Evolutionary conservation across 2,113 vertebrate species (phyloP).

Genomic region (Malurus alboscapulatus): DNA sequence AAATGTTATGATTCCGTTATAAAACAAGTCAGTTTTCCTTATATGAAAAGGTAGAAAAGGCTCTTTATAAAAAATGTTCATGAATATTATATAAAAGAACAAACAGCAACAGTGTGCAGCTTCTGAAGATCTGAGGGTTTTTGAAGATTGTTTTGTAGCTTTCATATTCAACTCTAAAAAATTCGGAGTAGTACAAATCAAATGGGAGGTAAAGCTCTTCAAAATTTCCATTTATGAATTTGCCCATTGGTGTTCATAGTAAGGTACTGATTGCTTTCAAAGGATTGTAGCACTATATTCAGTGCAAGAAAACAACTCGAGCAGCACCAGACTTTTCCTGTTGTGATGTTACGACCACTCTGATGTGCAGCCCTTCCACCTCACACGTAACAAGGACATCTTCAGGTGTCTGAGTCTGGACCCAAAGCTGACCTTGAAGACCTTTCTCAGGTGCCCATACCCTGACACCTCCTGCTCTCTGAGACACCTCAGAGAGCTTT

Average conservation of each 20-base stretch:
- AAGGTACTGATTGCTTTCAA: neutral
- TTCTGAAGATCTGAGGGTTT: neutral
- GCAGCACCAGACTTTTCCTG: neutral
- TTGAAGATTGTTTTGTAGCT: neutral
- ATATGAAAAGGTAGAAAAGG: neutral
- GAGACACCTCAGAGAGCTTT: neutral
- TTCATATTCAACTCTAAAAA: neutral
- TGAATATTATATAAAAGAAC: neutral
- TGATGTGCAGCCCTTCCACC: neutral
- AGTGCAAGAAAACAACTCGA: neutral
- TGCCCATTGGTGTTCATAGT: rapidly evolving
- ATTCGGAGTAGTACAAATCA: neutral
- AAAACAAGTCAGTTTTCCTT: neutral
- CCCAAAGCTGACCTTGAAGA: neutral
- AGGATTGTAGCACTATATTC: neutral
- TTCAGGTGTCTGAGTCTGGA: neutral
- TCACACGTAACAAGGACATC: neutral
- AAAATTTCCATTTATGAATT: neutral
- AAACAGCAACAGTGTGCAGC: neutral
- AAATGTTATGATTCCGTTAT: neutral
- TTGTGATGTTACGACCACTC: neutral
- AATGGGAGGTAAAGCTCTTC: neutral
- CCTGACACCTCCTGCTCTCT: neutral
- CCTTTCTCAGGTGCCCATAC: neutral
- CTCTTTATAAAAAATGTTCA: neutral